These are phyloP conservation scores for Doris montereyensis DNA, from an alignment of 2,888 invertebrate species.

Conservation along the genomic window DNA sequence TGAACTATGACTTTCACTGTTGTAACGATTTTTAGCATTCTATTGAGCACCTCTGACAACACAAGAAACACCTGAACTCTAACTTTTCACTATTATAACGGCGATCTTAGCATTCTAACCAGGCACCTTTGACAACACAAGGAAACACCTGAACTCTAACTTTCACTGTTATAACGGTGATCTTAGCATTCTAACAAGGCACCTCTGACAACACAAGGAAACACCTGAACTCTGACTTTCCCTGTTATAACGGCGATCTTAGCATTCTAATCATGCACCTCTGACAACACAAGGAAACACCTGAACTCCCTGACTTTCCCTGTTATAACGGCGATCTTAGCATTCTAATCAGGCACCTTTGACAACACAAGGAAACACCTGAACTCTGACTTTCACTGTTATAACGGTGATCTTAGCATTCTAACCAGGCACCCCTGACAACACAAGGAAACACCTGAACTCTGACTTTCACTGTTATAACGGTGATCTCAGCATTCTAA, in stretches of 20 bases:
- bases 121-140: conserved; percentile 40
- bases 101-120: conserved; percentile 38
- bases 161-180: neutral
- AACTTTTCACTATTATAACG: neutral
- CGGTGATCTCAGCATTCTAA: too few species aligned
- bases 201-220: conserved; percentile 33
- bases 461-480: too few species aligned
- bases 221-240: neutral
- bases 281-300: conserved; percentile 30
- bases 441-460: too few species aligned
- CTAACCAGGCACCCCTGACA: too few species aligned
- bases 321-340: too few species aligned
- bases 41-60: conserved; percentile 42
- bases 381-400: too few species aligned
- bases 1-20: too few species aligned
- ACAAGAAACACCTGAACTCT: neutral
- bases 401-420: too few species aligned
- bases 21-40: conserved; percentile 33
- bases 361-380: too few species aligned
- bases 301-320: neutral
- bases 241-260: neutral
- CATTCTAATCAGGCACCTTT: too few species aligned
- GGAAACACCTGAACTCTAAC: neutral
- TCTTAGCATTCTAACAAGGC: conserved; percentile 44
- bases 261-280: conserved; percentile 45